Conservation (phyloP, 2,113 vertebrate species). For the Chauna torquata region DNA sequence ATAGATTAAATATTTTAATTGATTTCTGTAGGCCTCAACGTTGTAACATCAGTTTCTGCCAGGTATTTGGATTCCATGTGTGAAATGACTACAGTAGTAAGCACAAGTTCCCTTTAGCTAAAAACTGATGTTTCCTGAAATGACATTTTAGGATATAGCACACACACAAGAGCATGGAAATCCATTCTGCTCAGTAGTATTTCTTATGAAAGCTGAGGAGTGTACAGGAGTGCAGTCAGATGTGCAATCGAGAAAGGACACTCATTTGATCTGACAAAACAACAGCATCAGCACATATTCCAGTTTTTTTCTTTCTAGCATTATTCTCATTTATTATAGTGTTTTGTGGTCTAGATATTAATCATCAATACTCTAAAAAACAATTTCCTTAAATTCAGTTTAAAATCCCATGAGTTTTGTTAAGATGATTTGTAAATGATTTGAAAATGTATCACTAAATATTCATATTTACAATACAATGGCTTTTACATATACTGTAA, state of each 20-base stretch:
- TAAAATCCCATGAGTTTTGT: background rate
- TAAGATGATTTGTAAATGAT: background rate
- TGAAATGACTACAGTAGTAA: background rate
- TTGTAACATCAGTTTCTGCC: rapidly evolving
- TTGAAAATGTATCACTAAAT: background rate
- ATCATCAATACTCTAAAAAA: background rate
- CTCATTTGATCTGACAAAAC: background rate
- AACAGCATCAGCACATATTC: background rate
- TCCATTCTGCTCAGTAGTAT: background rate
- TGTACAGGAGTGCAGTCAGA: background rate
- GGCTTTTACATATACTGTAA: background rate
- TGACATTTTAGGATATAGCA: background rate
- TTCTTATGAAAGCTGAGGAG: background rate
- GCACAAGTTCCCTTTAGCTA: background rate
- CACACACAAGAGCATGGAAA: background rate
- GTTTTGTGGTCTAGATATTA: background rate
- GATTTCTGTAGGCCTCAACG: background rate
- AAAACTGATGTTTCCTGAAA: background rate
- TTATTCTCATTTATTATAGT: background rate
- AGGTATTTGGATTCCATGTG: background rate
- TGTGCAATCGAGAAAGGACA: background rate
- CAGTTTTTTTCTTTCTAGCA: background rate
- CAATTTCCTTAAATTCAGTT: background rate
- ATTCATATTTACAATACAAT: background rate
- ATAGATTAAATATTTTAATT: background rate